phyloP scores from a whole-genome alignment of 2,797 vertebrate species.

The Lutjanus campechanus region DNA sequence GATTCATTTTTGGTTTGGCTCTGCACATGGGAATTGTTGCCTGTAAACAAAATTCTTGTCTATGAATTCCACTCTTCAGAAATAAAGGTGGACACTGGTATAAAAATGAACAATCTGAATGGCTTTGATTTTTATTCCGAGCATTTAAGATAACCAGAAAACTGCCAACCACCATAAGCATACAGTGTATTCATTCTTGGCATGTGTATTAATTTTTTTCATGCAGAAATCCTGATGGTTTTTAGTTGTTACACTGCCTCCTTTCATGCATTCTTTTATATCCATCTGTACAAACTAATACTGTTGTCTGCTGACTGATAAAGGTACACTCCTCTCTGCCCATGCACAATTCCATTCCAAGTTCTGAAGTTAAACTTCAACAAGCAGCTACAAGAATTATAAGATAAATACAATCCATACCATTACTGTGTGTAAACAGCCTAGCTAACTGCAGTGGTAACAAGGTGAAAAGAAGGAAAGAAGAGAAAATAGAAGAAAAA shows the following conservation, averaged over 20 bases:
- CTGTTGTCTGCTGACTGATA: background rate
- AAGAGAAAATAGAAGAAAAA: slow-evolving; percentile 71
- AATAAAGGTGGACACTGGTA: background rate
- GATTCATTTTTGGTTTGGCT: too few relatives aligned
- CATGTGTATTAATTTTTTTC: background rate
- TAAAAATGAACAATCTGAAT: background rate
- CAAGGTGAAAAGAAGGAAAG: slow-evolving; percentile 32
- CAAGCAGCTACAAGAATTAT: background rate
- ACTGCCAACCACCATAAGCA: background rate
- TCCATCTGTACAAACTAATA: background rate
- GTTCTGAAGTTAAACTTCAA: background rate
- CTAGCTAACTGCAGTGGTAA: slow-evolving; percentile 1
- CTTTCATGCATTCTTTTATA: background rate
- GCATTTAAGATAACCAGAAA: background rate
- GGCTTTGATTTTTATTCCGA: background rate
- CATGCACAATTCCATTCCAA: background rate
- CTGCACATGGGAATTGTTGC: too few relatives aligned
- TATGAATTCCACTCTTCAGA: background rate
- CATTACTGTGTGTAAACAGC: background rate
- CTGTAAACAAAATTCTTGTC: too few relatives aligned
- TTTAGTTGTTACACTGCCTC: background rate
- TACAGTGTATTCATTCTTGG: background rate
- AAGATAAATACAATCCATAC: background rate
- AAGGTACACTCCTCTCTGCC: background rate
- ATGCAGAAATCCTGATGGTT: background rate